Conservation (phyloP, 2,797 vertebrate species). For the Staurois parvus region DNA sequence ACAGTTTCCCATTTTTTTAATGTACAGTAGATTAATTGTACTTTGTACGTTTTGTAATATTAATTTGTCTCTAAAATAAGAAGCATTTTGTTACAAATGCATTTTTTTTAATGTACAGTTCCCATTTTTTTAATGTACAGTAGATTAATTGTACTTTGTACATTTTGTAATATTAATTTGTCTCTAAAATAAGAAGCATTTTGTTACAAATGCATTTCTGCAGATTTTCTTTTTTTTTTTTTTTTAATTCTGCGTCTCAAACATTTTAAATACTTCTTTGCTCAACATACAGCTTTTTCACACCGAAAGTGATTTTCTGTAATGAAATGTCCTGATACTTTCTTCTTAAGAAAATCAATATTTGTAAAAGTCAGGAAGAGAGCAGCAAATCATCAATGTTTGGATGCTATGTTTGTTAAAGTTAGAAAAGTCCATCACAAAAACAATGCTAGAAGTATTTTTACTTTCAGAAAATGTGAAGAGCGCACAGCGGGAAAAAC, state of each 20-base stretch:
- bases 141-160: neutral
- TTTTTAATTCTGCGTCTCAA: neutral
- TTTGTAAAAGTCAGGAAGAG: constrained; percentile 38
- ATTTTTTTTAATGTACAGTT: too few species aligned
- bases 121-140: too few species aligned
- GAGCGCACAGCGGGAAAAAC: constrained; percentile 12
- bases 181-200: neutral
- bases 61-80: neutral
- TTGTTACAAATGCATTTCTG: neutral
- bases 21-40: too few species aligned
- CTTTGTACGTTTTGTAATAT: neutral
- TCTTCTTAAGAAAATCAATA: constrained; percentile 23
- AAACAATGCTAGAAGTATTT: neutral
- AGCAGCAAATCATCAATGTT: constrained; percentile 20
- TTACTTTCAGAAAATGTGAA: constrained; percentile 10
- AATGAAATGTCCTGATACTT: constrained; percentile 9
- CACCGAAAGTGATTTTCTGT: neutral
- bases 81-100: neutral
- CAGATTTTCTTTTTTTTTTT: too few species aligned
- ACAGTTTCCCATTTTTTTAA: neutral
- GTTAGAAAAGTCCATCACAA: neutral
- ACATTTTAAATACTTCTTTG: neutral
- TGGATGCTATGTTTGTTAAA: constrained; percentile 10
- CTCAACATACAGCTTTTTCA: constrained; percentile 2
- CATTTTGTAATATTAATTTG: neutral